Evolutionary conservation across 1,140 invertebrate species (phyloP), one percentile per base, ranked within the genome.

Genomic region (Eriocheir sinensis): DNA sequence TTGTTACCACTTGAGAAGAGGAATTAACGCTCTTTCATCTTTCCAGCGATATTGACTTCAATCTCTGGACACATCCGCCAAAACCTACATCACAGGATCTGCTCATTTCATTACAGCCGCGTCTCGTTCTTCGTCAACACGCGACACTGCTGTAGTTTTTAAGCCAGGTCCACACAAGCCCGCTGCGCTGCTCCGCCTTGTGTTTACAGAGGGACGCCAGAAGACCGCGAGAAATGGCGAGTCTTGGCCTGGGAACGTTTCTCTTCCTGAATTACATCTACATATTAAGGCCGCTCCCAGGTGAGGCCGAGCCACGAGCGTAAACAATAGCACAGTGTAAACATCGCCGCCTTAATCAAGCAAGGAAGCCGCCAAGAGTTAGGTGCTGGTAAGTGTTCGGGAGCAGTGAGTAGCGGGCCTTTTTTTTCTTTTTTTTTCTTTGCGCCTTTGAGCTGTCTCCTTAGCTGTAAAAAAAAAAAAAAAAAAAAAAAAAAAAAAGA

Each of bases 211-310:
- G 60, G 27, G n/a, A 72, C 60, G n/a, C 60, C 60, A n/a, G 2
- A n/a, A n/a, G 21, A 72, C 21, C 21, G 60, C 60, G 60, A 21
- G 21, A 27, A 2, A 60, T 60, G 60, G 60, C 60, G 17, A 27
- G 60, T 72, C 60, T 72, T 72, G 60, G 21, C 27, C n/a, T 21
- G 60, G 60, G 21, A 72, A 72, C 27, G 60, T 72, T 27, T 3
- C 60, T 72, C 60, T n/a, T 72, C 60, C 60, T 72, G 60, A 72
- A 72, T 72, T 72, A 72, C 60, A 72, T 72, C 60, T 72, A 72
- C 60, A 72, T 72, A 72, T 72, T 72, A 72, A 72, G 60, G 60
- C 60, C 60, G n/a, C 60, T 72, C 48, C 48, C 60, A 72, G 12
- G 60, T n/a, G 60, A 27, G 60, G 60, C 21, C n/a, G 21, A 72